Evolutionary conservation across 2,888 invertebrate species (phyloP), one percentile per base, ranked within the genome.

Genomic region (Plutella xylostella): DNA sequence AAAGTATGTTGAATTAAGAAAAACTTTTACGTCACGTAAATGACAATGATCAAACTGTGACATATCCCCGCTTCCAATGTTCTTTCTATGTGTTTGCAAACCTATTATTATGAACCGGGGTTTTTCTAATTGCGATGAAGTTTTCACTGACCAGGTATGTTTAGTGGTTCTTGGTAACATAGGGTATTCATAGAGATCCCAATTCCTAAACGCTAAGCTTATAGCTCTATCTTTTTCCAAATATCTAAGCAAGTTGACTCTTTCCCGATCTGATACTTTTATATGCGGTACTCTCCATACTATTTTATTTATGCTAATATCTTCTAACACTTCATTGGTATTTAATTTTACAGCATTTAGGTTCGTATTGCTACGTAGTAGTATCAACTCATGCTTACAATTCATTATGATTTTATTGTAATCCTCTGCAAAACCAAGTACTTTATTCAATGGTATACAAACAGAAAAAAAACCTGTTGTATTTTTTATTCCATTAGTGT

Each of bases 171-270:
- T 49, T 17, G 61, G 66, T 45, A 72, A 43, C 42, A 57, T 35
- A 3, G 65, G 66, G 53, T 65, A 65, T 50, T 65, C 63, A 46
- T 65, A 61, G 18, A 72, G 45, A 45, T 69, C 67, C 68, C 69
- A 71, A 42, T 60, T 61, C 42, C 69, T 49, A 52, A 63, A 68
- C 52, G 45, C 47, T 35, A 51, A 55, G 51, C 47, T 63, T 53
- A 43, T 61, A 47, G 38, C 60, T 55, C 42, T 60, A 53, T 55
- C 65, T 63, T 45, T 53, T 46, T 53, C 53, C 42, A 51, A 48
- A 17, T 47, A n/a, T 46, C 44, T 39, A 11, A 33, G 25, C 22
- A 45, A 28, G 43, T 42, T 45, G 1, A 45, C 18, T 38, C 35
- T 20, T 12, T 42, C 34, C 9, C 43, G 37, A 37, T 31, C 46